Evolutionary conservation across 1,140 invertebrate genomes (phyloP), one percentile per base, ranked within the genome.

Genomic region (Heliconius himera): DNA sequence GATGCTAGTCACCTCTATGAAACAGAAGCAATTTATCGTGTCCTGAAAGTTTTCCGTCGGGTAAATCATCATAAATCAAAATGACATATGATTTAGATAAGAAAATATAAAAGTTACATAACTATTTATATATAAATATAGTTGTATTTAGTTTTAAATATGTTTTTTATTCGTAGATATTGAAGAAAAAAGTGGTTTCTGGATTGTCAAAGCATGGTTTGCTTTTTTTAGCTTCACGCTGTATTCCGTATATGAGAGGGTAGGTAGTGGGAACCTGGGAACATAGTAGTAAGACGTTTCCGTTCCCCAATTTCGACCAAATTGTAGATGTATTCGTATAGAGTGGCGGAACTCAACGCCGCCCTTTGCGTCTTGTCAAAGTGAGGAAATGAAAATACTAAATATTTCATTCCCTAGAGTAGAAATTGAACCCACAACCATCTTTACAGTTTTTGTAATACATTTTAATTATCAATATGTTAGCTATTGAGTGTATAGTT

Each of bases 21-120:
- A 76, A 66, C 29, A 66, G 54, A 76, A 80, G 70, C 79, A 80
- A 80, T 80, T 80, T 76, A 73, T 80, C 79, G 74, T 41, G n/a
- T 38, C 36, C 51, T 76, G 70, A 60, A 79, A 83, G 74, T 83
- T 83, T 79, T 78, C 78, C 74, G 79, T 36, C 79, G 75, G 66
- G 22, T 72, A 72, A 54, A 36, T 46, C 74, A 60, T 79, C 83
- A 87, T 87, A 83, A 87, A 87, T 87, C 85, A 87, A 74, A 72
- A 51, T 51, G 33, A 79, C 41, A 9, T 26, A 74, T 60, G 77
- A 41, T 38, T 78, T 60, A 66, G 76, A 73, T 71, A 70, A 54
- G 46, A 71, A 41, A 71, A 78, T 60, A 41, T 56, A 36, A 54
- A 29, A 29, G 13, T 51, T 76, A 76, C 18, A 76, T 38, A 22